A percentile compares a stretch with the other conserved stretches of the same genome.
Evolutionary conservation across 1,140 invertebrate genomes (phyloP).

Genomic region (Cydia strobilella): DNA sequence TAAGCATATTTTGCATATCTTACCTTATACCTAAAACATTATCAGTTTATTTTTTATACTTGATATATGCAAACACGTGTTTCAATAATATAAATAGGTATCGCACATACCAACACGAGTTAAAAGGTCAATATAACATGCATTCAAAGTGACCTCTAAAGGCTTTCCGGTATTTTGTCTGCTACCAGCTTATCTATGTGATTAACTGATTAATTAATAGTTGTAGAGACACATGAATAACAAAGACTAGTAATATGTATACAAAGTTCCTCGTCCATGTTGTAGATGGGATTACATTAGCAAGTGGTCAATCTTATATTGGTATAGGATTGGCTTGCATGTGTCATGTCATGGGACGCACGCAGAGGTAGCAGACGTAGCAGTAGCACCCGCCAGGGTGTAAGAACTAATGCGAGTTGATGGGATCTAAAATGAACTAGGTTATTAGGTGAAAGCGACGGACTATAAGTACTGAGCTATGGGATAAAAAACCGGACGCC

Average conservation of each 20-base stretch:
- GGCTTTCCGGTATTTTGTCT: neutral
- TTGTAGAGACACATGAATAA: neutral
- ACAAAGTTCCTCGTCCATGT: neutral
- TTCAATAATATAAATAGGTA: neutral
- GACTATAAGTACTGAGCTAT: too few species aligned
- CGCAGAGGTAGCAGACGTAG: too few species aligned
- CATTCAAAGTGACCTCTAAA: constrained; percentile 1
- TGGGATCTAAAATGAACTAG: too few species aligned
- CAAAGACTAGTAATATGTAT: neutral
- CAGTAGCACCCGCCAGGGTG: too few species aligned
- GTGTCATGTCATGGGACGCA: too few species aligned
- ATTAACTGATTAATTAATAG: neutral
- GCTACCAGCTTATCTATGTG: neutral
- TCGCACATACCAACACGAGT: neutral
- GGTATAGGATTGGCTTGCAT: too few species aligned
- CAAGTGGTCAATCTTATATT: too few species aligned
- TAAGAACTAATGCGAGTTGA: too few species aligned
- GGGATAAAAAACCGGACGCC: too few species aligned
- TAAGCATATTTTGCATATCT: constrained; percentile 1
- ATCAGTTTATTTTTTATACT: neutral
- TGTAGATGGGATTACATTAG: too few species aligned
- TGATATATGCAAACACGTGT: constrained; percentile 9
- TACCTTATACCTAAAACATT: neutral
- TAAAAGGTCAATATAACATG: neutral
- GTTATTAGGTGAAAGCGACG: too few species aligned